Percentiles rank a stretch among this genome's conserved stretches.
Conservation (phyloP, 2,888 invertebrate species). For the Tricholauxania praeusta region DNA sequence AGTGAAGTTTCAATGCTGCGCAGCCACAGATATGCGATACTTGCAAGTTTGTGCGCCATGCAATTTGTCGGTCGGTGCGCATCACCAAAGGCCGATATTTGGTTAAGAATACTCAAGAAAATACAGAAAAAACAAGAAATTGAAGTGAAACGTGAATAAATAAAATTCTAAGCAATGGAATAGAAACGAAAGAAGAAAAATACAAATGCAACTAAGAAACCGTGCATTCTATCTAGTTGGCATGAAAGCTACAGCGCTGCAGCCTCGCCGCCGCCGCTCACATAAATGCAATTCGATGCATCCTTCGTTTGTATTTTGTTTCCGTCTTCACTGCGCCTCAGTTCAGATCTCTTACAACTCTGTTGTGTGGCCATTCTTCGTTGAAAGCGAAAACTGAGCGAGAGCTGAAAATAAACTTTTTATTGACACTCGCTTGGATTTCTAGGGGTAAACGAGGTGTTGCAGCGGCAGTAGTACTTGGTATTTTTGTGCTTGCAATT, state of each 20-base stretch:
- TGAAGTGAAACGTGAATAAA: not conserved
- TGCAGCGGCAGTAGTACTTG: too few species aligned
- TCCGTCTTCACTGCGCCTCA: not conserved
- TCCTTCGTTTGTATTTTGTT: too few species aligned
- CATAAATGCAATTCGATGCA: not conserved
- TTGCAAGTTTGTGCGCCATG: not conserved
- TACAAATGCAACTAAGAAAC: too few species aligned
- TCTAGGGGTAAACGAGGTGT: too few species aligned
- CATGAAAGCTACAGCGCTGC: not conserved
- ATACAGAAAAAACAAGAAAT: not conserved
- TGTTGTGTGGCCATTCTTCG: slow-evolving; percentile 28
- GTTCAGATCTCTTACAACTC: slow-evolving; percentile 1
- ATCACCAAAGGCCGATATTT: not conserved
- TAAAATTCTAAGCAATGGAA: too few species aligned
- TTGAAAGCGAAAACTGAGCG: slow-evolving; percentile 48
- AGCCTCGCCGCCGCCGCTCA: not conserved
- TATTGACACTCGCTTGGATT: too few species aligned
- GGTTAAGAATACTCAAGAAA: not conserved
- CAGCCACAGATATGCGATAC: not conserved
- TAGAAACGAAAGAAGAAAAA: not conserved
- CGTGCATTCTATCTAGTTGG: too few species aligned
- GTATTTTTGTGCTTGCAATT: too few species aligned
- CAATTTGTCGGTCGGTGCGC: not conserved
- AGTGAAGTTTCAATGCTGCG: too few species aligned
- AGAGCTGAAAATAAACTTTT: slow-evolving; percentile 19